A percentile compares a stretch with the other conserved stretches of the same genome.
phyloP scores from a whole-genome alignment of 2,888 invertebrate species.

The Rotaria socialis region DNA sequence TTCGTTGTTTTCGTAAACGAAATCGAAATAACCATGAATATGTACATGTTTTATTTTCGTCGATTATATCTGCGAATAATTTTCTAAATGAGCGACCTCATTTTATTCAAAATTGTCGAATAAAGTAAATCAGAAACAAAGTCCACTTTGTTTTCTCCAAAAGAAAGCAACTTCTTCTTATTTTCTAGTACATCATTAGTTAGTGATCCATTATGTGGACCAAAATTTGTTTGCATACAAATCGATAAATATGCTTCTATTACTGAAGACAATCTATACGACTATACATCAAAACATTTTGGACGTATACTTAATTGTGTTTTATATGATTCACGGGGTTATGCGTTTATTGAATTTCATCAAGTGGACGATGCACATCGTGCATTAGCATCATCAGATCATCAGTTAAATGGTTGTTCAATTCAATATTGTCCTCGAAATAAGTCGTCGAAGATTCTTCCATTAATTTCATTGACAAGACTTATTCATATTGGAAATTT shows the following conservation, averaged over 20 bases:
- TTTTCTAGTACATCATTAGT: background rate
- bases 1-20: background rate
- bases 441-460: background rate
- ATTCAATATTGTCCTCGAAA: background rate
- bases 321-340: background rate
- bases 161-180: background rate
- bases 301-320: background rate
- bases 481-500: slow-evolving; percentile 14
- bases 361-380: background rate
- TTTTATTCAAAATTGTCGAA: background rate
- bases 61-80: background rate
- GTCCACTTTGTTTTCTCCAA: no score
- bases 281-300: background rate
- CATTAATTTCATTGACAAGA: background rate
- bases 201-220: background rate
- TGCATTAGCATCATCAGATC: background rate
- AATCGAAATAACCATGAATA: background rate
- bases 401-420: background rate
- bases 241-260: background rate
- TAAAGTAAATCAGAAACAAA: background rate
- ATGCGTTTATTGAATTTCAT: slow-evolving; percentile 10
- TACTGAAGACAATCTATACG: background rate
- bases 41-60: slow-evolving; percentile 3
- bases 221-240: background rate
- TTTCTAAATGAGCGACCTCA: background rate